Base-by-base conservation (phyloP, 2,888 invertebrate species). In the Camponotus fellah region DNA sequence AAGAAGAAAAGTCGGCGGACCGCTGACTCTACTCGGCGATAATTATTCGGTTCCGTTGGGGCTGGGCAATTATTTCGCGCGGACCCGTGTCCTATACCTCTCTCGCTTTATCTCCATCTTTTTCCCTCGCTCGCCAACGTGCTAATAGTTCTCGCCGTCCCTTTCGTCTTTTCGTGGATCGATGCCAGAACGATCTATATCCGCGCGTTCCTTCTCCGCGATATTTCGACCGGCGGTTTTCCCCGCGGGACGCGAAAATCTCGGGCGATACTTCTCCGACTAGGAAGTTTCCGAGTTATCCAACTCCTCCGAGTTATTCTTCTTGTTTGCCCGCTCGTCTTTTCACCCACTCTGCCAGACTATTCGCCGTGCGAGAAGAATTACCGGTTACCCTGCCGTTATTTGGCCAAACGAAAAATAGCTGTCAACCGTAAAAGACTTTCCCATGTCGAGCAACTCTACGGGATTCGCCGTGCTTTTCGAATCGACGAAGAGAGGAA, bases 21-120 rank as follows among this genome's bases (percentile, higher is more conserved):
- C 68, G 37, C 40, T 46, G 71, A 71, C 69, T 69, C 58, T 43
- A 58, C 53, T 77, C 46, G 34, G 71, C 46, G 71, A 79, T 79
- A 79, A 79, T 79, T 79, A 71, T 79, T 79, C 71, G 71, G 79
- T 79, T 71, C 79, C 79, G 71, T 79, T 71, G 71, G 56, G 21
- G 56, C 32, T n/a, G 46, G 26, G 71, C 60, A 79, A 79, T 79
- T 79, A 79, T 79, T 71, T 79, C 71, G 46, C 71, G 79, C 79
- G 79, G 79, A 62, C 17, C 58, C 75, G 83, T 75, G 64, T 82
- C 82, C 69, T 17, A 53, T 3, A 12, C 37, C 9, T 17, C 14
- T 34, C 49, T 40, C 32, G 14, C 2, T 77, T 17, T 37, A 17
- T 32, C 40, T 68, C 53, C 26, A 40, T 58, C 43, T 60, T 43